Conservation (phyloP, 1,140 invertebrate species). For the Drosophila nebulosa region DNA sequence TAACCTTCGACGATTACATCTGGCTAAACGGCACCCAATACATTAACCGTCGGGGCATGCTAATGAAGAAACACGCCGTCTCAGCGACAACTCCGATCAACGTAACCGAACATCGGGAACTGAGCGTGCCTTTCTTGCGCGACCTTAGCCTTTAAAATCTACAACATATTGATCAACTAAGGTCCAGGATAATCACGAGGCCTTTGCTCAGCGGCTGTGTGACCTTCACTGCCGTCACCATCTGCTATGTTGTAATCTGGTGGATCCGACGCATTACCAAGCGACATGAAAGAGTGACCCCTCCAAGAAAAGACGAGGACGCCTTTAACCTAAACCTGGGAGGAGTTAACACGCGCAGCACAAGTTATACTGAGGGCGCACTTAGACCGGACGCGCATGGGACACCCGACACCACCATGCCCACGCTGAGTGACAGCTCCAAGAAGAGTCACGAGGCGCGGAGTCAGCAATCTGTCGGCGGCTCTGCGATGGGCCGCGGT, state of each 20-base stretch:
- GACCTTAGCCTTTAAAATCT: not conserved
- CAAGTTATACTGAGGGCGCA: not conserved
- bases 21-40: constrained; percentile 4
- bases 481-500: too few relatives aligned
- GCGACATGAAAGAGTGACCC: not conserved
- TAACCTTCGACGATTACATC: constrained; percentile 3
- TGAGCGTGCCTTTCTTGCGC: constrained; percentile 1
- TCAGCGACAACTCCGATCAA: constrained; percentile 1
- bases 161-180: not conserved
- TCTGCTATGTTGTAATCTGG: not conserved
- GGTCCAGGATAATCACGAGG: not conserved
- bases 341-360: constrained; percentile 1
- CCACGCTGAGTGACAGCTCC: not conserved
- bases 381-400: not conserved
- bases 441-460: too few relatives aligned
- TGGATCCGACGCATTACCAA: not conserved
- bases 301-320: constrained; percentile 3
- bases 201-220: not conserved
- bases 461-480: not conserved
- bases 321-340: not conserved
- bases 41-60: not conserved
- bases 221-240: not conserved
- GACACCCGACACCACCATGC: not conserved
- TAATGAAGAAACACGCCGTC: not conserved
- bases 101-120: not conserved